Percentiles rank a stretch among this genome's conserved stretches.
These are phyloP conservation scores for Serripes groenlandicus DNA, from an alignment of 2,888 invertebrate genomes.

Conservation along the genomic window DNA sequence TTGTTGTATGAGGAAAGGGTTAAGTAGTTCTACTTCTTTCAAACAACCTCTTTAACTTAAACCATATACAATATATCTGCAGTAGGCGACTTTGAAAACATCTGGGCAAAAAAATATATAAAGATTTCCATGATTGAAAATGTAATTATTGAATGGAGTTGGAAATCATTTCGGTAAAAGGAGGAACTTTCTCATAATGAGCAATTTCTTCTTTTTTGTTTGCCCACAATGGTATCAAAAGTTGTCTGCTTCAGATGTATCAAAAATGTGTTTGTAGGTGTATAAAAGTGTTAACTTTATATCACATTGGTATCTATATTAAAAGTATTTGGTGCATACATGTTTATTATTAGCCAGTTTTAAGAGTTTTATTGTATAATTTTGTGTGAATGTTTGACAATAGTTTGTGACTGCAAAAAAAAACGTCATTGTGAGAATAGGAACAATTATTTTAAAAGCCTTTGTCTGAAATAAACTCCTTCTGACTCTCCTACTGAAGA, in stretches of 20 bases:
- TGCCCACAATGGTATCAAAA: slow-evolving; percentile 5
- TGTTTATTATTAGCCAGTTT: neutral
- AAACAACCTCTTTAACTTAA: too few species aligned
- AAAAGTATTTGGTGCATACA: neutral
- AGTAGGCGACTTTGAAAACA: neutral
- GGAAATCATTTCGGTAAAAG: neutral
- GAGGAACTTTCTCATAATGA: neutral
- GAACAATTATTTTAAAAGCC: neutral
- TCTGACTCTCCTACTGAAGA: neutral
- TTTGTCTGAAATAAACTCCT: neutral
- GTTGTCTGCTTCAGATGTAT: neutral
- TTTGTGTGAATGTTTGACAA: neutral
- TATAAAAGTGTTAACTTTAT: too few species aligned
- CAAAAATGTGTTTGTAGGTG: neutral
- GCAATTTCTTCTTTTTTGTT: neutral
- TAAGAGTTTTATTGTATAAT: neutral
- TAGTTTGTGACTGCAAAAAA: neutral
- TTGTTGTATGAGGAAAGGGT: too few species aligned
- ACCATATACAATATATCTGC: neutral
- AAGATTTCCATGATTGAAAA: neutral
- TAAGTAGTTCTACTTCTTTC: too few species aligned
- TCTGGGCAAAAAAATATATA: too few species aligned
- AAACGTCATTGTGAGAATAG: neutral
- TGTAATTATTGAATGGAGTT: neutral
- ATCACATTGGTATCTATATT: neutral